Evolutionary conservation across 92 coral and sea anemone genomes (phyloP).

Genomic region (Parazoanthus darwini): DNA sequence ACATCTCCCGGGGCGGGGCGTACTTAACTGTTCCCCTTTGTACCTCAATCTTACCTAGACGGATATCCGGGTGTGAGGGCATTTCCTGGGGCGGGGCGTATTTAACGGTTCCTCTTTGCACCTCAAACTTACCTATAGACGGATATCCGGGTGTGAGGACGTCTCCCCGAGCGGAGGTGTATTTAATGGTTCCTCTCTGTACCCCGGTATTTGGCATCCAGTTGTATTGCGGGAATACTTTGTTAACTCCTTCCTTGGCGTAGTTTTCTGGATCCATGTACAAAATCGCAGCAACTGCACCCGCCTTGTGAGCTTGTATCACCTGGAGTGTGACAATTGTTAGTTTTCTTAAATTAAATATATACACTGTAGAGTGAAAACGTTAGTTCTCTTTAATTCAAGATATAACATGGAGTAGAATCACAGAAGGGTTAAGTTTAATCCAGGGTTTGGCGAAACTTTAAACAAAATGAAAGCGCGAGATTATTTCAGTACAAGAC

Average conservation of each 20-base stretch:
- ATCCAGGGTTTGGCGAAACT: too few relatives aligned
- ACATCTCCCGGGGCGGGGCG: slow-evolving; percentile 68
- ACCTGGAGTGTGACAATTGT: slow-evolving; percentile 31
- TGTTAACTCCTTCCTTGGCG: slow-evolving; percentile 77
- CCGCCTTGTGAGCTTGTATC: slow-evolving; percentile 64
- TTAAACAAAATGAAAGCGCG: too few relatives aligned
- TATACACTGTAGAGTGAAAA: too few relatives aligned
- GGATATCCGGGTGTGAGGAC: slow-evolving; percentile 86
- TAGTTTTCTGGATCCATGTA: slow-evolving; percentile 82
- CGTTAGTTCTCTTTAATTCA: too few relatives aligned
- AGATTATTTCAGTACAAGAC: too few relatives aligned
- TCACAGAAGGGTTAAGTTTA: too few relatives aligned
- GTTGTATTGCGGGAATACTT: slow-evolving; percentile 80
- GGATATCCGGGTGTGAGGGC: slow-evolving; percentile 82
- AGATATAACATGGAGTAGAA: too few relatives aligned
- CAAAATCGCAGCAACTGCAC: slow-evolving; percentile 74
- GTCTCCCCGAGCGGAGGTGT: slow-evolving; percentile 65
- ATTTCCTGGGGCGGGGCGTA: slow-evolving; percentile 58
- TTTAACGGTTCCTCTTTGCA: slow-evolving; percentile 74
- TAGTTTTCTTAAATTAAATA: not conserved
- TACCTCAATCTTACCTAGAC: slow-evolving; percentile 69
- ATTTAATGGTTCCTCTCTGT: slow-evolving; percentile 77
- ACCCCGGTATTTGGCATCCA: slow-evolving; percentile 83
- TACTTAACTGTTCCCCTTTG: slow-evolving; percentile 73
- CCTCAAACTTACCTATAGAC: slow-evolving; percentile 70